phyloP scores from a whole-genome alignment of 2,888 invertebrate species.

The Polymixis flavicincta region DNA sequence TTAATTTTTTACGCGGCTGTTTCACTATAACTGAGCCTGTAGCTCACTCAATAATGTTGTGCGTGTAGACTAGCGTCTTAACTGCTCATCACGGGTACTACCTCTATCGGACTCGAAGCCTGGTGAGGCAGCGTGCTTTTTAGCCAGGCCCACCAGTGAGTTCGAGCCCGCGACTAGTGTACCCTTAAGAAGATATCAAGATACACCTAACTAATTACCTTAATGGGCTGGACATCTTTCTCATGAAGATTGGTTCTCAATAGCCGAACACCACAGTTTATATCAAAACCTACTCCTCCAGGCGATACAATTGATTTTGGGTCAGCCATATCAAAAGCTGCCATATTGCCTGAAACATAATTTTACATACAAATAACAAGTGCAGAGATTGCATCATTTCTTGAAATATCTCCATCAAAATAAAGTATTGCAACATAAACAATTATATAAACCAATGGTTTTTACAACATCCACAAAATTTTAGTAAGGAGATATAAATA shows the following conservation, averaged over 20 bases:
- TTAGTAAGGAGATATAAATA: background rate
- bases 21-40: too few relatives aligned
- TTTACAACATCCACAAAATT: background rate
- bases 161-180: too few relatives aligned
- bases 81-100: too few relatives aligned
- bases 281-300: constrained; percentile 99
- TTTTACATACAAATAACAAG: background rate
- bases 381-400: constrained; percentile 35
- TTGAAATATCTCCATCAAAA: background rate
- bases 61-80: too few relatives aligned
- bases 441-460: background rate
- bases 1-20: too few relatives aligned
- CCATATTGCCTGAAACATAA: constrained; percentile 96
- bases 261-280: constrained; percentile 99
- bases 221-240: constrained; percentile 97
- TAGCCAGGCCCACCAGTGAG: too few relatives aligned
- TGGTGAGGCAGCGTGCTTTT: too few relatives aligned
- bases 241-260: constrained; percentile 98
- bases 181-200: background rate
- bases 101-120: too few relatives aligned
- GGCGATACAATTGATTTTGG: constrained; percentile 98
- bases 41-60: too few relatives aligned
- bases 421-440: background rate
- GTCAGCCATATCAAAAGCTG: constrained; percentile 98
- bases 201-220: constrained; percentile 87